These are phyloP conservation scores for Chloroceryle amazona DNA, from an alignment of 2,797 vertebrate species.

Conservation along the genomic window DNA sequence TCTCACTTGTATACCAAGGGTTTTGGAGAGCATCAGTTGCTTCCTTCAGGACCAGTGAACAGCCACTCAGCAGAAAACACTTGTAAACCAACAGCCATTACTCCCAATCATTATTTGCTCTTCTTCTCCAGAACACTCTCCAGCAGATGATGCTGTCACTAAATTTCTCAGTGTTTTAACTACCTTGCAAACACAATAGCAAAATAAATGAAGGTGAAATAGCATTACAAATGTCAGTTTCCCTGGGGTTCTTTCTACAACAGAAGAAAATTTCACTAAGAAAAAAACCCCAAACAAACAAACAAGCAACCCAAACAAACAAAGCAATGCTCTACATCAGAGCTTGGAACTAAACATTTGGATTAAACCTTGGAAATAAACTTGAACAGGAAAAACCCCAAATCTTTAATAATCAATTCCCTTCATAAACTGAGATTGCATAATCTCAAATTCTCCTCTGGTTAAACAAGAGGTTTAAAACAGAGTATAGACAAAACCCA, in stretches of 20 bases:
- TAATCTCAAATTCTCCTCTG: background rate
- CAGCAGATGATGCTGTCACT: conserved; percentile 10
- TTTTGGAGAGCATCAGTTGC: background rate
- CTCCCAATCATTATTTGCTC: background rate
- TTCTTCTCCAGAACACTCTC: background rate
- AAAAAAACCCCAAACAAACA: background rate
- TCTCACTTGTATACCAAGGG: background rate
- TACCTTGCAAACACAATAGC: background rate
- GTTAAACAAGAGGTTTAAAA: background rate
- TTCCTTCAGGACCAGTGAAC: background rate
- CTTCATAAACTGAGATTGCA: background rate
- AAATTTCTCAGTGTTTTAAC: conserved; percentile 16
- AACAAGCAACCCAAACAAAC: too few relatives aligned
- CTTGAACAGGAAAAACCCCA: background rate
- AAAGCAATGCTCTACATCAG: background rate
- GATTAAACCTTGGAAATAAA: background rate
- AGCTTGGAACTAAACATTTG: background rate
- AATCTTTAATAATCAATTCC: background rate
- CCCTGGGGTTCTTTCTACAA: background rate
- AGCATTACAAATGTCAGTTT: background rate
- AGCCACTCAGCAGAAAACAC: background rate
- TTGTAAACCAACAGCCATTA: background rate
- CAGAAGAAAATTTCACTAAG: background rate
- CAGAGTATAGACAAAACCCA: background rate
- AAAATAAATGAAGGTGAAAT: background rate